These are phyloP conservation scores for Drosophila gunungcola DNA, from an alignment of 1,140 invertebrate genomes.

Conservation along the genomic window DNA sequence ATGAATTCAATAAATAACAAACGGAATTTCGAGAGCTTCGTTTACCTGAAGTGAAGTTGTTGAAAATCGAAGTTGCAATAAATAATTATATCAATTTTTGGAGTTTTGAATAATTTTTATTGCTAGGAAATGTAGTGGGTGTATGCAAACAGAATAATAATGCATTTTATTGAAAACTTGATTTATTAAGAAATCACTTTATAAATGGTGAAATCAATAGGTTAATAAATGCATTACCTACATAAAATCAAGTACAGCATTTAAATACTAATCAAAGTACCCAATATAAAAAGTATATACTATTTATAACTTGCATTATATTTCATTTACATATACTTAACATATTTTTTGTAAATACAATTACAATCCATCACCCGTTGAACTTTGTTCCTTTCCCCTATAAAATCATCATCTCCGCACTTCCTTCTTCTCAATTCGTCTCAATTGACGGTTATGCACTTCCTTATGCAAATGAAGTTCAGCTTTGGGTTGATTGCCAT, in stretches of 20 bases:
- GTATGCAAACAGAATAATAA: conserved; percentile 11
- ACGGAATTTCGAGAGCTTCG: neutral
- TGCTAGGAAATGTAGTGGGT: neutral
- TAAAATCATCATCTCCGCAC: conserved; percentile 9
- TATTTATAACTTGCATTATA: no score
- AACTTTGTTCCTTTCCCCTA: neutral
- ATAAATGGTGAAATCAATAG: no score
- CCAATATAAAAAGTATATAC: no score
- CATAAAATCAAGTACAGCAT: neutral
- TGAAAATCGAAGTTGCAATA: conserved; percentile 36
- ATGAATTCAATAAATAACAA: conserved; percentile 59
- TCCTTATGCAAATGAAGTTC: conserved; percentile 49
- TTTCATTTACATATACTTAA: neutral
- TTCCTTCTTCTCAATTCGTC: conserved; percentile 22
- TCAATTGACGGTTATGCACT: conserved; percentile 40
- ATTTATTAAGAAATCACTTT: neutral
- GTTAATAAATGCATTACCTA: no score
- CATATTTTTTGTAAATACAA: neutral
- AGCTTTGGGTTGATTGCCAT: conserved; percentile 12
- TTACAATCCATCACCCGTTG: neutral
- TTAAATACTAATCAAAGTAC: neutral
- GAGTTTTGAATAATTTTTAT: conserved; percentile 19
- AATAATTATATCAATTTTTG: conserved; percentile 20
- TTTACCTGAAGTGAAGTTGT: conserved; percentile 19
- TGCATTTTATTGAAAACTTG: no score